Percentiles rank a stretch among this genome's conserved stretches.
Conservation (phyloP, 2,797 vertebrate genomes). For the Acestrorhynchus altus region DNA sequence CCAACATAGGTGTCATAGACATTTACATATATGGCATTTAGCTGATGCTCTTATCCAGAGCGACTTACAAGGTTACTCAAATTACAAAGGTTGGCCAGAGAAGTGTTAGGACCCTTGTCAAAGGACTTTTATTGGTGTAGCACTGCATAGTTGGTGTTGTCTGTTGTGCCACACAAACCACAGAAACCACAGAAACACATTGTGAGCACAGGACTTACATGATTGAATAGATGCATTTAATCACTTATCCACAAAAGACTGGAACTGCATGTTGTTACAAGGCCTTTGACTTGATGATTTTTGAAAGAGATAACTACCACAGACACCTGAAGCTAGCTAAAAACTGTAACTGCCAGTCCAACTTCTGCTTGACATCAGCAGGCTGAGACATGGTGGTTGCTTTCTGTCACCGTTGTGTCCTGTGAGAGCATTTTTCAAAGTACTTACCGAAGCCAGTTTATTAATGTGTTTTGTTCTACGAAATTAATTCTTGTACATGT, state of each 20-base stretch:
- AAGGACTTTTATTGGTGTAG: no score
- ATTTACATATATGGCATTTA: no score
- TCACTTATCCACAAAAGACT: background rate
- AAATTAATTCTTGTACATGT: constrained; percentile 59
- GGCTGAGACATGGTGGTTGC: background rate
- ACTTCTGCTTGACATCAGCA: background rate
- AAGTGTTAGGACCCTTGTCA: no score
- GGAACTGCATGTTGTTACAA: background rate
- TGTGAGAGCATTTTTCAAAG: background rate
- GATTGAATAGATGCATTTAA: background rate
- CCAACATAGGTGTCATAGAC: no score
- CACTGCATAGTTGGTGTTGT: no score
- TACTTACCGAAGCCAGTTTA: constrained; percentile 39
- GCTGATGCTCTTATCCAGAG: no score
- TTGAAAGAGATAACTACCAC: constrained; percentile 5
- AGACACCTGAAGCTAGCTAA: background rate
- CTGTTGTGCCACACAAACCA: no score
- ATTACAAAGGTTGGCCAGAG: no score
- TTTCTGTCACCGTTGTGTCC: background rate
- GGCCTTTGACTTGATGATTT: background rate
- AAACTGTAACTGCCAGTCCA: background rate
- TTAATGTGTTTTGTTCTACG: constrained; percentile 52
- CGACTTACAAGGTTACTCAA: no score
- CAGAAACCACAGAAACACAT: no score
- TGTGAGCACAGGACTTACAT: background rate